These are phyloP conservation scores for Ochlodes sylvanus DNA, from an alignment of 2,888 invertebrate genomes.

Conservation along the genomic window DNA sequence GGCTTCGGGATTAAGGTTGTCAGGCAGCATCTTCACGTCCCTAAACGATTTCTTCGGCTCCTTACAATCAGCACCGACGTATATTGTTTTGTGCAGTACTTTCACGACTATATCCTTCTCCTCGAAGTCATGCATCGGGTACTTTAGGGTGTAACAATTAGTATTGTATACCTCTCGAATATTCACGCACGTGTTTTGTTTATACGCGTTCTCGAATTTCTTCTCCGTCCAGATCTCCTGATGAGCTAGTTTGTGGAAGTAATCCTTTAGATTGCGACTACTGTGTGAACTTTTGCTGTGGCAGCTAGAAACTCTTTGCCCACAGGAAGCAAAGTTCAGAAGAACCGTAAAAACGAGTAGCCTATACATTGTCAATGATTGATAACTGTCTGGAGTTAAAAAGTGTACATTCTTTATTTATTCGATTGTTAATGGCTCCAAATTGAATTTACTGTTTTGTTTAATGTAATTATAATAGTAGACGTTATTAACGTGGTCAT, in stretches of 20 bases:
- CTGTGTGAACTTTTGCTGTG: neutral
- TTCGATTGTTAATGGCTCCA: neutral
- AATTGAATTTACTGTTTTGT: constrained; percentile 10
- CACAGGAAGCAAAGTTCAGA: constrained; percentile 1
- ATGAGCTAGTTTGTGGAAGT: constrained; percentile 25
- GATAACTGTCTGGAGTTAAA: neutral
- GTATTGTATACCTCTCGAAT: constrained; percentile 15
- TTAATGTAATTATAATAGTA: constrained; percentile 2
- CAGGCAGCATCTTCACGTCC: constrained; percentile 26
- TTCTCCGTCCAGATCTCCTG: constrained; percentile 21
- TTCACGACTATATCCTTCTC: constrained; percentile 12
- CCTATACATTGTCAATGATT: constrained; percentile 19
- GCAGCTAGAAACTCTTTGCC: constrained; percentile 6
- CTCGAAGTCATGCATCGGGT: constrained; percentile 13
- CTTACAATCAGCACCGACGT: constrained; percentile 8
- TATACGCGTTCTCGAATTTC: constrained; percentile 17
- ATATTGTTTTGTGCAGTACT: constrained; percentile 20
- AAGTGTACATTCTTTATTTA: constrained; percentile 10
- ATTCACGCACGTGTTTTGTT: constrained; percentile 3
- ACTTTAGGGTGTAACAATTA: constrained; percentile 10
- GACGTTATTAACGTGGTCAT: neutral
- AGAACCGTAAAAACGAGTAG: constrained; percentile 22
- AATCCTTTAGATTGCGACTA: constrained; percentile 2
- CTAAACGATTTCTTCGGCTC: constrained; percentile 14
- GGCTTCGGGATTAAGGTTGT: constrained; percentile 8